A percentile compares a stretch with the other conserved stretches of the same genome.
These are phyloP conservation scores for Ambastaia sidthimunki DNA, from an alignment of 2,797 vertebrate species.

Conservation along the genomic window DNA sequence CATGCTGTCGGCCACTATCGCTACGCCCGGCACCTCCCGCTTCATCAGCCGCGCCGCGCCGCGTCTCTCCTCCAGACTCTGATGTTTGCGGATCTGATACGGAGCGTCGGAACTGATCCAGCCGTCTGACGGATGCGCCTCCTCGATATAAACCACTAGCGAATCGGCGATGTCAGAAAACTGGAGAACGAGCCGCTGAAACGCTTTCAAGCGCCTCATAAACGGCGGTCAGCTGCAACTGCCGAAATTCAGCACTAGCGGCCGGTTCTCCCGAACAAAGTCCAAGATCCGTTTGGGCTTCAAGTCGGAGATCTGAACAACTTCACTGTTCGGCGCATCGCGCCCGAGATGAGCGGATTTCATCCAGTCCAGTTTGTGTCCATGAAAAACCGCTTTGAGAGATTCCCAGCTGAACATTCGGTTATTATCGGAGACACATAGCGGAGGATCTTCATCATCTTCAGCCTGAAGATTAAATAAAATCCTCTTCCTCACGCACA, in stretches of 20 bases:
- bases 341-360: slow-evolving; percentile 90
- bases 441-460: slow-evolving; percentile 81
- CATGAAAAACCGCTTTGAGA: slow-evolving; percentile 94
- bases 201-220: slow-evolving; percentile 94
- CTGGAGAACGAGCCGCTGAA: slow-evolving; percentile 86
- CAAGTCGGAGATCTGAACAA: slow-evolving; percentile 85
- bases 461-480: slow-evolving; percentile 71
- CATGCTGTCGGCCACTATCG: slow-evolving; percentile 93
- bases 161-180: slow-evolving; percentile 91
- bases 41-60: slow-evolving; percentile 87
- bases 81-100: slow-evolving; percentile 92
- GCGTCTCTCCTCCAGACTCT: slow-evolving; percentile 90
- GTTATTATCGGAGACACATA: slow-evolving; percentile 93
- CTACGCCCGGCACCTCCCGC: slow-evolving; percentile 85
- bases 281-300: slow-evolving; percentile 85
- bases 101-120: slow-evolving; percentile 95
- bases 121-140: slow-evolving; percentile 96
- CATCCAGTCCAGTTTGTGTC: slow-evolving; percentile 93
- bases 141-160: slow-evolving; percentile 95
- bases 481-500: slow-evolving; percentile 91
- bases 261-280: slow-evolving; percentile 84
- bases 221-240: slow-evolving; percentile 99
- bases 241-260: slow-evolving; percentile 95
- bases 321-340: slow-evolving; percentile 90
- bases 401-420: slow-evolving; percentile 93